phyloP scores from a whole-genome alignment of 2,888 invertebrate species.

The Romanomermis culicivorax region DNA sequence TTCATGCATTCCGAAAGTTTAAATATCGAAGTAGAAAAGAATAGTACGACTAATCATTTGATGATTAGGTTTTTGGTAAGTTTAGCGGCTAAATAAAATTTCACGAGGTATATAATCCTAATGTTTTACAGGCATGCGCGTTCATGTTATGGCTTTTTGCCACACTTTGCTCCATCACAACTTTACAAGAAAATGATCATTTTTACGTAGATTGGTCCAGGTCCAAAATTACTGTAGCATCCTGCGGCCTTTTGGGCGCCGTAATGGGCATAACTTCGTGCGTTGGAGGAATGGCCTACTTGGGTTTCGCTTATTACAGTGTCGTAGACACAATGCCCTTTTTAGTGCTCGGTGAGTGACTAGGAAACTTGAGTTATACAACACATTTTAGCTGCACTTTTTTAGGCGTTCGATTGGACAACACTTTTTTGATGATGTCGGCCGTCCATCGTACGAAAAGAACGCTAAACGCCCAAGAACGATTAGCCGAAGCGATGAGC shows the following conservation, averaged over 20 bases:
- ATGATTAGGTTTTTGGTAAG: constrained; percentile 6
- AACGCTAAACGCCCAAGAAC: too few relatives aligned
- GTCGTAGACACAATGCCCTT: constrained; percentile 78
- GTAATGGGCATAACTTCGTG: constrained; percentile 67
- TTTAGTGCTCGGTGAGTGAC: constrained; percentile 67
- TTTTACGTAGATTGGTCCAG: constrained; percentile 69
- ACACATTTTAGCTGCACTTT: too few relatives aligned
- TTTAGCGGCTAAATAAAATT: too few relatives aligned
- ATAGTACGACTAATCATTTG: constrained; percentile 47
- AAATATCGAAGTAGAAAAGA: constrained; percentile 67
- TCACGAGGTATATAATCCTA: too few relatives aligned
- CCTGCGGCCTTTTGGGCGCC: constrained; percentile 68
- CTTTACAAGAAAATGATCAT: too few relatives aligned
- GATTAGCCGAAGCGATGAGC: too few relatives aligned
- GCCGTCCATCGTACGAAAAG: too few relatives aligned
- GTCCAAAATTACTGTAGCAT: constrained; percentile 65
- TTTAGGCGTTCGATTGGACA: too few relatives aligned
- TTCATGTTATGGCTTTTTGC: constrained; percentile 17
- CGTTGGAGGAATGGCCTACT: constrained; percentile 64
- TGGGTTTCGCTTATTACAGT: constrained; percentile 70
- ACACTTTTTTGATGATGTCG: too few relatives aligned
- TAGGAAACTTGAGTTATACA: too few relatives aligned
- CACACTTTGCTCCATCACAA: constrained; percentile 43
- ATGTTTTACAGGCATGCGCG: too few relatives aligned
- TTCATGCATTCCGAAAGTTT: constrained; percentile 43